A percentile compares a stretch with the other conserved stretches of the same genome.
These are phyloP conservation scores for Notodonta dromedarius DNA, from an alignment of 2,888 invertebrate genomes.

Conservation along the genomic window DNA sequence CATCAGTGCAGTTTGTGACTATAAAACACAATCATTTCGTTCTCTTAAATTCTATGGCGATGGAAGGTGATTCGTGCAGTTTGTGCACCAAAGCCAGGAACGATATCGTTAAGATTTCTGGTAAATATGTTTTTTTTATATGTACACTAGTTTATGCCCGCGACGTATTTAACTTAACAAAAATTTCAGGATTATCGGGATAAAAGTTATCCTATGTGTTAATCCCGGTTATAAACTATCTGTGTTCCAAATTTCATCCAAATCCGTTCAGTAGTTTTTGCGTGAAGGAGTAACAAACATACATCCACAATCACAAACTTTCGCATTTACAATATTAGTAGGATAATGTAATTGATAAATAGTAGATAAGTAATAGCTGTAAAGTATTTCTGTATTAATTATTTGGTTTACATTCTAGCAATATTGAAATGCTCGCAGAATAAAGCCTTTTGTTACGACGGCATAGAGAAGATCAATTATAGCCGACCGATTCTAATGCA, in stretches of 20 bases:
- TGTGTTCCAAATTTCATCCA: too few relatives aligned
- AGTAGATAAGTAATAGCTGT: too few relatives aligned
- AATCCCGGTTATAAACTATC: too few relatives aligned
- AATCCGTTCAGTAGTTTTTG: too few relatives aligned
- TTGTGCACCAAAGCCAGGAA: slow-evolving; percentile 92
- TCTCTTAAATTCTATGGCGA: slow-evolving; percentile 97
- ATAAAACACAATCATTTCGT: slow-evolving; percentile 93
- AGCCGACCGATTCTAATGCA: slow-evolving; percentile 93
- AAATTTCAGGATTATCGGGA: too few relatives aligned
- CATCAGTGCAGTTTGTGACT: slow-evolving; percentile 89
- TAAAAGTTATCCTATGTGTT: too few relatives aligned
- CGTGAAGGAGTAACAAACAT: too few relatives aligned
- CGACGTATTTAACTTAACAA: too few relatives aligned
- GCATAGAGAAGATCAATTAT: slow-evolving; percentile 79
- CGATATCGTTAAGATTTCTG: slow-evolving; percentile 85
- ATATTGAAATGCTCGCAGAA: slow-evolving; percentile 58
- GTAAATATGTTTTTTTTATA: slow-evolving; percentile 62
- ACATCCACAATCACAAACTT: too few relatives aligned
- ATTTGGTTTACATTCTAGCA: slow-evolving; percentile 46
- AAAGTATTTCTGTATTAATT: neutral
- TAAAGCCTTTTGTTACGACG: slow-evolving; percentile 51
- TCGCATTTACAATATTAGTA: too few relatives aligned
- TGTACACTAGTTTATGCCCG: too few relatives aligned
- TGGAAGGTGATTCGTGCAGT: slow-evolving; percentile 96
- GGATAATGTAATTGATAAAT: too few relatives aligned